Conservation (phyloP, 2,797 vertebrate genomes). For the Myotis pilosus region DNA sequence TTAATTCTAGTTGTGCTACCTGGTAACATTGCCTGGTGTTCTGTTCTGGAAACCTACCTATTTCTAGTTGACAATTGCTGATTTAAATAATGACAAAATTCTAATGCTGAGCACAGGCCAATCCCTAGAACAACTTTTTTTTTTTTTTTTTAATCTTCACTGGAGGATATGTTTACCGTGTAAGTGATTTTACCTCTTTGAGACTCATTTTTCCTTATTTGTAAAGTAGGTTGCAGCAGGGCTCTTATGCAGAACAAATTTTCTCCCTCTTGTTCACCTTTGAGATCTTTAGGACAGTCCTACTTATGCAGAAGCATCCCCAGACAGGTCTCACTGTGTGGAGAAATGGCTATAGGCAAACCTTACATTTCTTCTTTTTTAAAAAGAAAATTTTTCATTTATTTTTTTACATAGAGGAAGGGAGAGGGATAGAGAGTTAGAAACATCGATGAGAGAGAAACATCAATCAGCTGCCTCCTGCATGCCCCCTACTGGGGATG, state of each 20-base stretch:
- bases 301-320: neutral
- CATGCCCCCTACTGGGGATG: too few relatives aligned
- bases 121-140: neutral
- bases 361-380: neutral
- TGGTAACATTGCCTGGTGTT: neutral
- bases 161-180: too few relatives aligned
- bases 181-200: neutral
- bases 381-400: too few relatives aligned
- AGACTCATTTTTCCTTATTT: neutral
- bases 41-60: neutral
- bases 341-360: neutral
- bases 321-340: neutral
- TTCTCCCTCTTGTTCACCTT: neutral
- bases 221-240: neutral
- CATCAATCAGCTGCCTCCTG: too few relatives aligned
- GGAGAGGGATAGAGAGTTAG: too few relatives aligned
- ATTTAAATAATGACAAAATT: constrained; percentile 34
- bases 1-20: neutral
- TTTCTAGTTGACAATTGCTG: neutral
- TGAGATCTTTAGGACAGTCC: neutral
- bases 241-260: neutral
- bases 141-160: neutral
- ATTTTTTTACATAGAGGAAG: too few relatives aligned
- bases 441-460: too few relatives aligned
- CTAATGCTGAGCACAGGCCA: neutral